These are phyloP conservation scores for Bemisia tabaci DNA, from an alignment of 1,140 invertebrate genomes.

Conservation along the genomic window DNA sequence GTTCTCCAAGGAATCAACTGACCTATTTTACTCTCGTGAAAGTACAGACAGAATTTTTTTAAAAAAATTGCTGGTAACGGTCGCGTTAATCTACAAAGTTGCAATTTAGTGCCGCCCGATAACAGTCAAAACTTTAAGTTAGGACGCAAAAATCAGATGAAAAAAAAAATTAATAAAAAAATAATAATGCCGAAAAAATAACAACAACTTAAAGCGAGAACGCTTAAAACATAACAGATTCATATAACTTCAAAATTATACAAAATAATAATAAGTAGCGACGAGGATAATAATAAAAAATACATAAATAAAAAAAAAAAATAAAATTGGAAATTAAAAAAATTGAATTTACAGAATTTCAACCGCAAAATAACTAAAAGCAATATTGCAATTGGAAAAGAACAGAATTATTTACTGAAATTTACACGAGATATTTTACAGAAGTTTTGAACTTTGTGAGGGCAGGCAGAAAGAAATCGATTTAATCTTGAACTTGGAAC, in stretches of 20 bases:
- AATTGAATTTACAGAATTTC: neutral
- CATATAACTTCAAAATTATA: neutral
- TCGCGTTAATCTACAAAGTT: too few relatives aligned
- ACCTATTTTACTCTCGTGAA: too few relatives aligned
- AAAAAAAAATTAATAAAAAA: too few relatives aligned
- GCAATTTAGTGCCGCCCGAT: too few relatives aligned
- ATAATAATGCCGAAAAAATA: neutral
- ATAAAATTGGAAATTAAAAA: neutral
- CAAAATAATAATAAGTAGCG: neutral
- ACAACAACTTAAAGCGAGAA: neutral
- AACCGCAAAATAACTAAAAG: neutral
- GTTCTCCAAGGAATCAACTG: too few relatives aligned
- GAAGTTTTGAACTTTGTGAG: neutral
- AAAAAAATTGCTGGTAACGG: too few relatives aligned
- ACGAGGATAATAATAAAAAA: neutral
- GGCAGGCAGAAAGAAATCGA: too few relatives aligned
- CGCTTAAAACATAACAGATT: neutral
- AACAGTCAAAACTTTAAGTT: too few relatives aligned
- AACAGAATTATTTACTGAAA: neutral
- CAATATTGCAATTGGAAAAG: neutral
- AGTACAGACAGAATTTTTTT: too few relatives aligned
- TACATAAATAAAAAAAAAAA: neutral
- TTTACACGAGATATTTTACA: neutral
- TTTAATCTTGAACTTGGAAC: too few relatives aligned
- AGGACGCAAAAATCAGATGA: too few relatives aligned